Evolutionary conservation across 2,888 invertebrate species (phyloP).

Genomic region (Perdita meconis): DNA sequence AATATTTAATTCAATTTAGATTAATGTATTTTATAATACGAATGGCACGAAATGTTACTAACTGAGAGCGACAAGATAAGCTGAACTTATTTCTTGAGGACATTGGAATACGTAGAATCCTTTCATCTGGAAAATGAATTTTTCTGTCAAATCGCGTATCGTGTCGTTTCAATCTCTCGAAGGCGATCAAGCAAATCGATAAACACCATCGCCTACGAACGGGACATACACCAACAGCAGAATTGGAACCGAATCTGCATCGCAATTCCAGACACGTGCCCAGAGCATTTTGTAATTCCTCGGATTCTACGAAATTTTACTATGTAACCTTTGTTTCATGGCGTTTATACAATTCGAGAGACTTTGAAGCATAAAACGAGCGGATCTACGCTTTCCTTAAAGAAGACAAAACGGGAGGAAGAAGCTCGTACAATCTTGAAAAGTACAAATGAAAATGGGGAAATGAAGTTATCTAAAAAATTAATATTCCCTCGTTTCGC

Average conservation of each 20-base stretch:
- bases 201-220: constrained; percentile 9
- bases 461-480: too few species aligned
- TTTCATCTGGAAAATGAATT: not conserved
- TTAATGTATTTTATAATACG: too few species aligned
- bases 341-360: not conserved
- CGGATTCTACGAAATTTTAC: constrained; percentile 22
- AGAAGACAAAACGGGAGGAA: too few species aligned
- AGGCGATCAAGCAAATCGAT: constrained; percentile 6
- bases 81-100: too few species aligned
- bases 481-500: too few species aligned
- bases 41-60: too few species aligned
- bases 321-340: constrained; percentile 10
- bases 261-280: constrained; percentile 18
- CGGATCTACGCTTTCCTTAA: not conserved
- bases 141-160: not conserved
- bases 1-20: too few species aligned
- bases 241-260: constrained; percentile 8
- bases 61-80: too few species aligned
- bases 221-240: not conserved
- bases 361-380: constrained; percentile 22
- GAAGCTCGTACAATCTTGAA: not conserved
- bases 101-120: too few species aligned
- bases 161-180: not conserved
- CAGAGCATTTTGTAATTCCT: constrained; percentile 26
- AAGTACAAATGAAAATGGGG: not conserved